These are phyloP conservation scores for Microctenopoma lineatum DNA, from an alignment of 2,797 vertebrate species.

Conservation along the genomic window DNA sequence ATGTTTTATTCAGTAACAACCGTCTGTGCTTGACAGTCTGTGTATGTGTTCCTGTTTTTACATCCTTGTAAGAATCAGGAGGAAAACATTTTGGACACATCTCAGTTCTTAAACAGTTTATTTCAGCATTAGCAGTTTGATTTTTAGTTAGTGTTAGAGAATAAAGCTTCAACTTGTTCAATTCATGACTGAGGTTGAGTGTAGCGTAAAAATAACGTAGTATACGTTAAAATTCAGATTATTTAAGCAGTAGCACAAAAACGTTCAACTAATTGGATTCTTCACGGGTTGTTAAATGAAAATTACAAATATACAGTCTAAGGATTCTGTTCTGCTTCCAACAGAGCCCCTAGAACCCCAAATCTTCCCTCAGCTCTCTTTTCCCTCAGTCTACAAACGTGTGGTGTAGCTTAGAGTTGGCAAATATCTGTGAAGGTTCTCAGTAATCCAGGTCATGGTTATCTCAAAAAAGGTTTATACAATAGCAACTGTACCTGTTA, in stretches of 20 bases:
- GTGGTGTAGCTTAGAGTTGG: constrained; percentile 28
- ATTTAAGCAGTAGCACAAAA: too few species aligned
- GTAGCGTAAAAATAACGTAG: background rate
- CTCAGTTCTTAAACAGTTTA: constrained; percentile 13
- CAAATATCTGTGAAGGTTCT: too few species aligned
- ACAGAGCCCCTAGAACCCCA: constrained; percentile 27
- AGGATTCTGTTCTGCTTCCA: constrained; percentile 18
- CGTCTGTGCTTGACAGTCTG: constrained; percentile 38
- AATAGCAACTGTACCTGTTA: too few species aligned
- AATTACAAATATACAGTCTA: constrained; percentile 25
- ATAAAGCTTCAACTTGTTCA: background rate
- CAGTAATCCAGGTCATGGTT: too few species aligned
- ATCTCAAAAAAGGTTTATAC: too few species aligned
- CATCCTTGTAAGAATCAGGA: constrained; percentile 12
- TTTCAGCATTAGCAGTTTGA: constrained; percentile 17
- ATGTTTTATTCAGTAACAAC: constrained; percentile 71
- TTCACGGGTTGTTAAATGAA: background rate
- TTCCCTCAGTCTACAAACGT: constrained; percentile 39
- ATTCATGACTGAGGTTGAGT: background rate
- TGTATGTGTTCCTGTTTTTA: constrained; percentile 11
- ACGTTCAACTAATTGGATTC: too few species aligned
- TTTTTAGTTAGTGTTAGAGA: background rate
- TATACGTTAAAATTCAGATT: background rate
- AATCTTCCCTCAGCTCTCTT: constrained; percentile 1
- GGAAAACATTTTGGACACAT: constrained; percentile 19